A percentile compares a stretch with the other conserved stretches of the same genome.
Evolutionary conservation across 1,140 invertebrate genomes (phyloP).

Genomic region (Hestina assimilis): DNA sequence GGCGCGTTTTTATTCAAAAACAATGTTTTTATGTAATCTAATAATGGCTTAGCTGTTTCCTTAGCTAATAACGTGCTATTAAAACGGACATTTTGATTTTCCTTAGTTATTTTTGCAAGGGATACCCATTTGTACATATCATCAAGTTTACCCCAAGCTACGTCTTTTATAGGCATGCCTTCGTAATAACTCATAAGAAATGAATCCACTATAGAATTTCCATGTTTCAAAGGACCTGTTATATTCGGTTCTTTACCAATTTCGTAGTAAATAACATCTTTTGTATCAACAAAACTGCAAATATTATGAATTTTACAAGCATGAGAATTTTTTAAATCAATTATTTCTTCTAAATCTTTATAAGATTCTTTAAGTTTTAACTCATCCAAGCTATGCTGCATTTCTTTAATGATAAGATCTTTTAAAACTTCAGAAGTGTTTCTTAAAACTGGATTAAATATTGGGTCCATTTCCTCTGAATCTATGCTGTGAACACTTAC

Average conservation of each 20-base stretch:
- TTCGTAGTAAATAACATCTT: slow-evolving; percentile 41
- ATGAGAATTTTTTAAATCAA: slow-evolving; percentile 47
- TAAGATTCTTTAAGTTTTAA: slow-evolving; percentile 42
- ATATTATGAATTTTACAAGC: slow-evolving; percentile 39
- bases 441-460: slow-evolving; percentile 50
- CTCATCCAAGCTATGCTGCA: slow-evolving; percentile 41
- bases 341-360: slow-evolving; percentile 42
- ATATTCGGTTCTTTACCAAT: slow-evolving; percentile 50
- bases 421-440: slow-evolving; percentile 40
- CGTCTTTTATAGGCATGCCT: slow-evolving; percentile 40
- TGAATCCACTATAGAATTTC: slow-evolving; percentile 50
- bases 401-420: slow-evolving; percentile 35
- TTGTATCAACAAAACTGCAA: slow-evolving; percentile 44
- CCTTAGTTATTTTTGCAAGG: slow-evolving; percentile 45
- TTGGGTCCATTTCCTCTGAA: slow-evolving; percentile 45
- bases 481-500: slow-evolving; percentile 38
- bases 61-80: slow-evolving; percentile 35
- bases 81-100: slow-evolving; percentile 55
- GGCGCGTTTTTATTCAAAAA: slow-evolving; percentile 35
- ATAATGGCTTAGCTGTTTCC: slow-evolving; percentile 46
- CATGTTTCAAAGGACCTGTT: slow-evolving; percentile 46
- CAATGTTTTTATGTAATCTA: slow-evolving; percentile 48
- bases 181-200: slow-evolving; percentile 68
- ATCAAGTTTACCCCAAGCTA: slow-evolving; percentile 56
- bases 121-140: slow-evolving; percentile 39